Evolutionary conservation across 2,797 vertebrate genomes (phyloP).

Genomic region (Tenualosa ilisha): DNA sequence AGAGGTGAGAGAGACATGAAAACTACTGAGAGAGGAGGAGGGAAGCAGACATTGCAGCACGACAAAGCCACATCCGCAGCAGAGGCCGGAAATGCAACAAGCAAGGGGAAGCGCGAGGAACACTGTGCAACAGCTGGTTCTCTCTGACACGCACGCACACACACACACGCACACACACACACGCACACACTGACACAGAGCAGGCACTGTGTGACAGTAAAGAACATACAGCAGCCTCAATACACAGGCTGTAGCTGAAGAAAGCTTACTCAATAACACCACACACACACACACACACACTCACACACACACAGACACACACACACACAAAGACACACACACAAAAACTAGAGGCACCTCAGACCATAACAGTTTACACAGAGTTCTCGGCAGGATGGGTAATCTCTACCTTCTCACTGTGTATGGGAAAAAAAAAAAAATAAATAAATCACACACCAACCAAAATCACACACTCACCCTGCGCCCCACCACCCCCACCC

Average conservation of each 20-base stretch:
- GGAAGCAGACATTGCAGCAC: conserved; percentile 44
- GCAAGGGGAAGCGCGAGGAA: conserved; percentile 44
- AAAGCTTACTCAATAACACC: conserved; percentile 1
- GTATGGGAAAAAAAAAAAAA: background rate
- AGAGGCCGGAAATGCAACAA: conserved; percentile 62
- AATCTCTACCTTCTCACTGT: background rate
- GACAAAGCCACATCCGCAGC: conserved; percentile 72
- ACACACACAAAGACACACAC: background rate
- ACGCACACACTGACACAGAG: background rate
- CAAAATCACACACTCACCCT: background rate
- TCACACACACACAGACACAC: background rate
- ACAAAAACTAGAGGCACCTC: background rate
- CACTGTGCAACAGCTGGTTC: conserved; percentile 35
- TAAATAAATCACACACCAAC: background rate
- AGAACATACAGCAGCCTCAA: background rate
- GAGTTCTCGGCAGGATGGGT: background rate
- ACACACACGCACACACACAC: conserved; percentile 20
- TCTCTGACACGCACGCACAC: conserved; percentile 1
- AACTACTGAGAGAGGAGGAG: background rate
- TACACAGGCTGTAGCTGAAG: background rate
- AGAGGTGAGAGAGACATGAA: conserved; percentile 31
- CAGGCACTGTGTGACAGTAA: background rate
- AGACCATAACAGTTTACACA: conserved; percentile 1
- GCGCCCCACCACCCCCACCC: too few relatives aligned
- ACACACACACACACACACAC: background rate